A percentile compares a stretch with the other conserved stretches of the same genome.
Conservation (phyloP, 2,888 invertebrate species). For the Mellilla xanthometata region DNA sequence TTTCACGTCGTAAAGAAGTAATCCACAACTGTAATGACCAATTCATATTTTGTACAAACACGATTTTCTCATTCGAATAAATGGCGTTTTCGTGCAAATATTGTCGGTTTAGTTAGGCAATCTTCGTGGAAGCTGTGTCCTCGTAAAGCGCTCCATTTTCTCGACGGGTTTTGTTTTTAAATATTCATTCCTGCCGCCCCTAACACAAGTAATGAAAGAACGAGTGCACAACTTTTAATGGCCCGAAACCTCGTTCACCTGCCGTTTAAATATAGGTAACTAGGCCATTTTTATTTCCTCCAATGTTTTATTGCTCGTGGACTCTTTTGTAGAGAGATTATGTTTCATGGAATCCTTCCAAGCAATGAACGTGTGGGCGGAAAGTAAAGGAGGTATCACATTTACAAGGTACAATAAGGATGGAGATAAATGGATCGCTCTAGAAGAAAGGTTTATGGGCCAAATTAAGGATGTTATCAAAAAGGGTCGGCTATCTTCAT, state of each 20-base stretch:
- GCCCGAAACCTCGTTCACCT: conserved; percentile 43
- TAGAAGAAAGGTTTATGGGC: conserved; percentile 19
- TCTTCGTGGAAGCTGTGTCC: conserved; percentile 15
- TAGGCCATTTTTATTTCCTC: conserved; percentile 35
- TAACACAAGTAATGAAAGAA: conserved; percentile 45
- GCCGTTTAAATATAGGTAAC: conserved; percentile 39
- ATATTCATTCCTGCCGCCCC: conserved; percentile 37
- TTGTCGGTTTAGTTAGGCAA: conserved; percentile 6
- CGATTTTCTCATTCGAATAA: conserved; percentile 12
- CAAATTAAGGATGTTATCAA: conserved; percentile 25
- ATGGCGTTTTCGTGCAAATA: conserved; percentile 8
- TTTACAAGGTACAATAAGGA: conserved; percentile 24
- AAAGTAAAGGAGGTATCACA: conserved; percentile 22
- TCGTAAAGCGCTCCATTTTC: conserved; percentile 33
- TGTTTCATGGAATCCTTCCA: conserved; percentile 16
- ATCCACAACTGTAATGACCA: conserved; percentile 6
- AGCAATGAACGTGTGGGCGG: conserved; percentile 21
- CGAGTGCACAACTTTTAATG: conserved; percentile 44
- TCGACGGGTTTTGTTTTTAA: conserved; percentile 32
- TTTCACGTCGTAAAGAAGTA: conserved; percentile 11
- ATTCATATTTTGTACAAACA: conserved; percentile 3
- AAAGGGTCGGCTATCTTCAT: conserved; percentile 22
- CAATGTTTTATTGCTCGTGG: conserved; percentile 23
- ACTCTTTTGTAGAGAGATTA: conserved; percentile 8
- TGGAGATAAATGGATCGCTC: conserved; percentile 24